Base-by-base conservation (phyloP, 2,797 vertebrate species). In the Leptoclinus maculatus region DNA sequence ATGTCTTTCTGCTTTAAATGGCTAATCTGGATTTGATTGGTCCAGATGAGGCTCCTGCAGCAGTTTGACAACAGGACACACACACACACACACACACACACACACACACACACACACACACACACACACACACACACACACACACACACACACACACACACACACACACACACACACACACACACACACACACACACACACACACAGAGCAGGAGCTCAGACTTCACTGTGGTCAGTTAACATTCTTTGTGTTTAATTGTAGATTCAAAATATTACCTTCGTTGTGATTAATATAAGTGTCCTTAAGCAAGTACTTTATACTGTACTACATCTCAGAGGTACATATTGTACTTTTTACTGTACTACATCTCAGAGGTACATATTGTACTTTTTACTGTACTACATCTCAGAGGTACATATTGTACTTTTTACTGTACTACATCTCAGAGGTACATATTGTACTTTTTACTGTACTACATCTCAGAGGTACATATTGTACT, bases 11-110 rank as follows among this genome's bases (percentile, higher is more conserved):
- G 69, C 67, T 62, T 78, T 73, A 76, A 79, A 81, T 47, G 29
- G 62, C 75, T 79, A 84, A 87, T 84, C 84, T 83, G 84, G 78
- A 84, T 83, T 71, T 83, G 77, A 84, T 81, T 83, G 77, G 82
- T 83, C 69, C 62, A 80, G 79, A 83, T 67, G 71, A 82, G 79
- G 65, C 36, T 68, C 54, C 73, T 38, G 69, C 73, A 47, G 67
- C 63, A 79, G 73, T 69, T 76, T 62, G 60, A 66, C 63, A 3
- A 8, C 71, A 51, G 56, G 25, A 66, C 27, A 10, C 62, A 47
- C 64, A 27, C 12, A 60, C 70, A 66, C 66, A 78, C 39, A 67
- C 39, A 62, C 60, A 56, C 76, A 67, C 71, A 79, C 51, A 54
- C 51, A 59, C 43, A 60, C 53, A 66, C 62, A 58, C 63, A 38